These are phyloP conservation scores for Neotoma lepida DNA, from an alignment of 2,113 vertebrate species.

Conservation along the genomic window DNA sequence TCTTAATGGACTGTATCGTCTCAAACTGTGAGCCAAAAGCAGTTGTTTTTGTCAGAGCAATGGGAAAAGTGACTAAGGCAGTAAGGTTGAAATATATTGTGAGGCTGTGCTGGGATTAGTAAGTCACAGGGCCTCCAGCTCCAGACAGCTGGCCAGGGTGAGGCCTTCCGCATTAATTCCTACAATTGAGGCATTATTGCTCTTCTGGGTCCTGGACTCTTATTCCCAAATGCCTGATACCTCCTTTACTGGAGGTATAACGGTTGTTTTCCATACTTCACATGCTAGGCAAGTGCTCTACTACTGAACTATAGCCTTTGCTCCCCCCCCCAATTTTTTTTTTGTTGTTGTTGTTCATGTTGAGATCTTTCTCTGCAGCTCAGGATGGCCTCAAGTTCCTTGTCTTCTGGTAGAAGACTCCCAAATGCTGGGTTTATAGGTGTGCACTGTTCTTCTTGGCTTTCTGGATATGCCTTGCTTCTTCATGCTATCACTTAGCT, in stretches of 20 bases:
- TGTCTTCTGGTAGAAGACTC: neutral
- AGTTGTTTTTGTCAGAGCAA: neutral
- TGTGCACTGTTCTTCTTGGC: neutral
- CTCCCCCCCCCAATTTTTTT: no score
- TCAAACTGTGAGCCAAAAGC: neutral
- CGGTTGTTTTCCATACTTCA: neutral
- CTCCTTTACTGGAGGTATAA: neutral
- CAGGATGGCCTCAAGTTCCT: neutral
- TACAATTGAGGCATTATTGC: neutral
- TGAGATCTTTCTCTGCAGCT: neutral
- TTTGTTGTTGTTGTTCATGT: neutral
- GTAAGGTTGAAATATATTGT: neutral
- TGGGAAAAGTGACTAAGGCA: neutral
- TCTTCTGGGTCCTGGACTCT: neutral
- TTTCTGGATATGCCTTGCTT: neutral
- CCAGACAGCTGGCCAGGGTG: neutral
- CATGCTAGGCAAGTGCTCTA: neutral
- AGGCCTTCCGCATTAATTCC: neutral
- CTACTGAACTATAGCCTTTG: neutral
- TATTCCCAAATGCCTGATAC: neutral
- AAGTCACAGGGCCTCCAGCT: neutral
- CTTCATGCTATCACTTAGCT: neutral
- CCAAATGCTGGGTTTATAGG: neutral
- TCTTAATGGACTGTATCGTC: neutral
- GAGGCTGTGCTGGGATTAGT: neutral